These are phyloP conservation scores for Platycercus adscitus DNA, from an alignment of 2,113 vertebrate genomes.

Conservation along the genomic window DNA sequence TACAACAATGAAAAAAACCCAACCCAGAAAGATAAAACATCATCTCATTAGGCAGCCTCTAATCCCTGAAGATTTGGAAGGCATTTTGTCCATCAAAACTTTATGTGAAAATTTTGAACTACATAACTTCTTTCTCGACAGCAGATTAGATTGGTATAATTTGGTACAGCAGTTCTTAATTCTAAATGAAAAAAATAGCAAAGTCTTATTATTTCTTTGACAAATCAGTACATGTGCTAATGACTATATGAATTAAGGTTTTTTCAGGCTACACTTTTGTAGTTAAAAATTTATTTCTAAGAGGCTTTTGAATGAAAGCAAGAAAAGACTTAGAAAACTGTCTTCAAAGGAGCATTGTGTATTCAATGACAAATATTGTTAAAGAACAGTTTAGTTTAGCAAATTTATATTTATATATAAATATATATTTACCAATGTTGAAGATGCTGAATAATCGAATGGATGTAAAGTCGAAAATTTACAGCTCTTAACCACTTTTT, in stretches of 20 bases:
- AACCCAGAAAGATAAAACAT: not conserved
- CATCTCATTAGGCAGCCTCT: not conserved
- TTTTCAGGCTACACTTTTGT: not conserved
- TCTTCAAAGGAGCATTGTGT: not conserved
- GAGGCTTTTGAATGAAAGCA: not conserved
- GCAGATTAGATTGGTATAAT: not conserved
- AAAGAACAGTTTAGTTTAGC: not conserved
- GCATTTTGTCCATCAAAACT: not conserved
- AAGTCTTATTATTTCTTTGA: not conserved
- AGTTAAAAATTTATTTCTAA: not conserved
- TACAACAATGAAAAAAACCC: not conserved
- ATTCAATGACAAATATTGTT: not conserved
- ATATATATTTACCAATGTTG: not conserved
- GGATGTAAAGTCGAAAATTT: not conserved
- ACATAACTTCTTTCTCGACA: not conserved
- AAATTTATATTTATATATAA: not conserved
- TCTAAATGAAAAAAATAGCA: not conserved
- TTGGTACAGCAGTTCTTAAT: not conserved
- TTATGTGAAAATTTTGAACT: not conserved
- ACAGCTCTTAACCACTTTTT: not conserved
- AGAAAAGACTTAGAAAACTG: not conserved
- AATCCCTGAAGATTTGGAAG: not conserved
- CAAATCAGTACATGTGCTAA: not conserved
- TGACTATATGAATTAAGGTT: fast-evolving
- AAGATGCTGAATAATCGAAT: not conserved